Conservation (phyloP, 2,797 vertebrate species). For the Pteronotus mesoamericanus region DNA sequence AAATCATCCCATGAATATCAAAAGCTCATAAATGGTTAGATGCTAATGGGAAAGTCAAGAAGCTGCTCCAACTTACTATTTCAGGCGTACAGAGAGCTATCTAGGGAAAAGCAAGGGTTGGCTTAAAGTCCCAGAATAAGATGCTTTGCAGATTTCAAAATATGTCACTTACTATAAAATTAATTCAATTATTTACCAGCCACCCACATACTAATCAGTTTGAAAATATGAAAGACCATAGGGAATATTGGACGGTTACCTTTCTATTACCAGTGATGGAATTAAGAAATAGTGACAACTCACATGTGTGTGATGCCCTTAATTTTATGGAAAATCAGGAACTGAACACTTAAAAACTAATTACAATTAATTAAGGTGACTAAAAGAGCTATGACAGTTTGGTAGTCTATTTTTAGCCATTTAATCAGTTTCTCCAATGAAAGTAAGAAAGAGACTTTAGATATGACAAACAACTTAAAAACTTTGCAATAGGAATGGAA, state of each 20-base stretch:
- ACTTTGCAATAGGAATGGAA: background rate
- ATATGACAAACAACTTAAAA: slow-evolving; percentile 36
- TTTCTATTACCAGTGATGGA: background rate
- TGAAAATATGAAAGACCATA: slow-evolving; percentile 65
- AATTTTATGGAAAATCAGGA: slow-evolving; percentile 44
- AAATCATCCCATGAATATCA: slow-evolving; percentile 67
- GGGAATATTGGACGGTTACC: background rate
- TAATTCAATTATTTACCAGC: slow-evolving; percentile 80
- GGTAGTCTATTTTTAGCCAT: slow-evolving; percentile 65
- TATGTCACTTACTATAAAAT: slow-evolving; percentile 79
- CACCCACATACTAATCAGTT: slow-evolving; percentile 76
- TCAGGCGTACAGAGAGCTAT: slow-evolving; percentile 52
- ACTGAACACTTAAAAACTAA: slow-evolving; percentile 72
- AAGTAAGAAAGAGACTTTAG: slow-evolving; percentile 43
- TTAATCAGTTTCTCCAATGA: slow-evolving; percentile 63
- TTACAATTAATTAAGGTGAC: slow-evolving; percentile 76
- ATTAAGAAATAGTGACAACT: slow-evolving; percentile 14
- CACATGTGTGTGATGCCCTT: background rate
- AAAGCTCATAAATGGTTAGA: slow-evolving; percentile 61
- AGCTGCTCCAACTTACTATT: slow-evolving; percentile 73
- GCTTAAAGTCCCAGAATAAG: slow-evolving; percentile 75
- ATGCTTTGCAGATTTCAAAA: slow-evolving; percentile 77
- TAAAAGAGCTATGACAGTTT: slow-evolving; percentile 69
- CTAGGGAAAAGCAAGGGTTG: slow-evolving; percentile 73
- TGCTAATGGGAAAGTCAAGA: slow-evolving; percentile 62